phyloP scores from a whole-genome alignment of 2,888 invertebrate species.

The Ecliptopera silaceata region DNA sequence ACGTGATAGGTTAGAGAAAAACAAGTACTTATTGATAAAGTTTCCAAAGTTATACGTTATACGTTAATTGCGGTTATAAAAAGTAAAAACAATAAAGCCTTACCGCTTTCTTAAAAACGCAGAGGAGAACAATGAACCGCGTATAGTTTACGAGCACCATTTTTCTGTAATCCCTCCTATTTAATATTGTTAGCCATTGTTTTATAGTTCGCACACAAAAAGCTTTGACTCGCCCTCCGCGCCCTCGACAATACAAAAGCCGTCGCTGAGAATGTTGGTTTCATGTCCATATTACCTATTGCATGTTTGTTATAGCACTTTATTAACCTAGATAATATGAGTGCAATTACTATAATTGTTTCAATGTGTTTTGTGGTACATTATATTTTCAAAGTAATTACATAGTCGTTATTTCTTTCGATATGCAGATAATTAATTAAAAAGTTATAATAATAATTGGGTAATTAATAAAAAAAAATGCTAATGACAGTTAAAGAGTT shows the following conservation, averaged over 20 bases:
- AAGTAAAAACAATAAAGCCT: slow-evolving; percentile 12
- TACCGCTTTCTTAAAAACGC: slow-evolving; percentile 25
- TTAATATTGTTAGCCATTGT: no score
- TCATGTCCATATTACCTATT: slow-evolving; percentile 26
- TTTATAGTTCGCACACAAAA: slow-evolving; percentile 27
- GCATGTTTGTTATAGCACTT: slow-evolving; percentile 26
- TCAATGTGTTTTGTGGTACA: no score
- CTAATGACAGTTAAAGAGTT: no score
- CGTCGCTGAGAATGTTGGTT: slow-evolving; percentile 22
- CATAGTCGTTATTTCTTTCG: neutral
- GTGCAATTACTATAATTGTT: no score
- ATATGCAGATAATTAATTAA: no score
- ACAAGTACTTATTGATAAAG: no score
- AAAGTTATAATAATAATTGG: no score
- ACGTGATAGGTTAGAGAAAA: no score
- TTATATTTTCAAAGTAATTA: neutral
- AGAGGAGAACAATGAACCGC: slow-evolving; percentile 21
- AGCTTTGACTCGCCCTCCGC: slow-evolving; percentile 23
- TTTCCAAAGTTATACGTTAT: no score
- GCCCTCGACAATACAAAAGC: slow-evolving; percentile 20
- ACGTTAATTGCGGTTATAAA: no score
- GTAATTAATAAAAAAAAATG: no score
- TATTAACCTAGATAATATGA: no score
- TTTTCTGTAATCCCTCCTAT: slow-evolving; percentile 26
- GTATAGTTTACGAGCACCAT: slow-evolving; percentile 30